Conservation (phyloP, 2,113 vertebrate species). For the Emydocephalus ijimae region DNA sequence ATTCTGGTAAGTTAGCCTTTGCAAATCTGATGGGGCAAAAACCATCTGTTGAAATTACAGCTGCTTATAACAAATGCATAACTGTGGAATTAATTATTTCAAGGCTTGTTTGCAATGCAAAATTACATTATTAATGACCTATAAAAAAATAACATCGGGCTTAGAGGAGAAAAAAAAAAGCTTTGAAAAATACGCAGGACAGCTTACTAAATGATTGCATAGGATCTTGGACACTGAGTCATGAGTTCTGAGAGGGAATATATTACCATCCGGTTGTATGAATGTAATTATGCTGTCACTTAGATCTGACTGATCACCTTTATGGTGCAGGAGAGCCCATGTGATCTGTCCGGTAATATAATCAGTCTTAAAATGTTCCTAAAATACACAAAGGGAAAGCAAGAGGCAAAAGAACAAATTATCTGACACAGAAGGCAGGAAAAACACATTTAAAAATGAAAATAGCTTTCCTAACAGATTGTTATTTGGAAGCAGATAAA, state of each 20-base stretch:
- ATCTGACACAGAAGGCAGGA: conserved; percentile 43
- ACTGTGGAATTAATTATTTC: conserved; percentile 53
- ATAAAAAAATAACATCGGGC: conserved; percentile 50
- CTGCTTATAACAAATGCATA: conserved; percentile 33
- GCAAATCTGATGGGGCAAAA: conserved; percentile 5
- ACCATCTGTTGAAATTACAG: conserved; percentile 8
- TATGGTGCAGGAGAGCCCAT: conserved; percentile 44
- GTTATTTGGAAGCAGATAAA: conserved; percentile 57
- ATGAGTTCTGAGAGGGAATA: conserved; percentile 51
- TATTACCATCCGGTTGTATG: conserved; percentile 49
- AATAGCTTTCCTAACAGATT: conserved; percentile 43
- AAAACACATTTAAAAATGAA: conserved; percentile 41
- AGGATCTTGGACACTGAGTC: conserved; percentile 49
- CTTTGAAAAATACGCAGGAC: conserved; percentile 43
- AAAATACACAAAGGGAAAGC: conserved; percentile 47
- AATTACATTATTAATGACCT: conserved; percentile 54
- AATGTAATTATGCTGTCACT: conserved; percentile 54
- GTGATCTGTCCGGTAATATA: conserved; percentile 46
- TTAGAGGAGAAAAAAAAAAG: not conserved
- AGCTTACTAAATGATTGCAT: conserved; percentile 54
- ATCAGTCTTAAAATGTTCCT: conserved; percentile 44
- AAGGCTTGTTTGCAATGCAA: conserved; percentile 51
- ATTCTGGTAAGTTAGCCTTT: no score
- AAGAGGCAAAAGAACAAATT: conserved; percentile 54
- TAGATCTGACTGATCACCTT: conserved; percentile 50